phyloP scores from a whole-genome alignment of 2,797 vertebrate species.

The Pseudochromis fuscus region DNA sequence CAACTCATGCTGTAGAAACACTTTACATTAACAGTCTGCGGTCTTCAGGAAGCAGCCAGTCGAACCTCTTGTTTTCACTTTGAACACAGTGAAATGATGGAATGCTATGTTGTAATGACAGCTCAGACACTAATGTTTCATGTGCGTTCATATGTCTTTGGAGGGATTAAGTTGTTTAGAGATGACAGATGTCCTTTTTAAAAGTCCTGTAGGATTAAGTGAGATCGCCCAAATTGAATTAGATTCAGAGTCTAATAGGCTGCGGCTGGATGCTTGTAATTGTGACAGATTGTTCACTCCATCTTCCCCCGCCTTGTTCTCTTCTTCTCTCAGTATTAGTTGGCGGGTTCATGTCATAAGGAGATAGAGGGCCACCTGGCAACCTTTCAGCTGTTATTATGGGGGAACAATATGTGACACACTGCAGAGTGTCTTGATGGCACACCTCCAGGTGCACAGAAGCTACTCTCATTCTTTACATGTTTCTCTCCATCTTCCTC shows the following conservation, averaged over 20 bases:
- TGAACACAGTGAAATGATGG: constrained; percentile 14
- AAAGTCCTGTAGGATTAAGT: constrained; percentile 59
- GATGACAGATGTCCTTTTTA: constrained; percentile 63
- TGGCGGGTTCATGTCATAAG: constrained; percentile 42
- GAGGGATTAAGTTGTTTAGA: constrained; percentile 55
- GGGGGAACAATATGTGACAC: constrained; percentile 52
- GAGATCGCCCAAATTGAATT: constrained; percentile 55
- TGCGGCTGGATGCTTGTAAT: constrained; percentile 36
- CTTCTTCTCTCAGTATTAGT: constrained; percentile 23
- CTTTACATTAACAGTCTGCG: constrained; percentile 7
- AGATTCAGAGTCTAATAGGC: constrained; percentile 30
- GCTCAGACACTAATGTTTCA: constrained; percentile 33
- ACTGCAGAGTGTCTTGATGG: constrained; percentile 56
- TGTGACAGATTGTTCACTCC: constrained; percentile 32
- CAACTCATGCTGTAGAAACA: constrained; percentile 5
- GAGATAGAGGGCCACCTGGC: constrained; percentile 62
- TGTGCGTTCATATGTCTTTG: constrained; percentile 31
- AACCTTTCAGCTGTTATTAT: constrained; percentile 61
- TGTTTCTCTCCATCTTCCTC: constrained; percentile 31
- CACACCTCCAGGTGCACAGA: constrained; percentile 50
- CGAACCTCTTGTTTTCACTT: constrained; percentile 42
- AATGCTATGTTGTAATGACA: constrained; percentile 36
- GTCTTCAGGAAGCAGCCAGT: constrained; percentile 10
- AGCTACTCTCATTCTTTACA: constrained; percentile 46
- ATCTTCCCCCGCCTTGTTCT: constrained; percentile 20